phyloP scores from a whole-genome alignment of 2,888 invertebrate genomes.

The Hoplodrina ambigua region DNA sequence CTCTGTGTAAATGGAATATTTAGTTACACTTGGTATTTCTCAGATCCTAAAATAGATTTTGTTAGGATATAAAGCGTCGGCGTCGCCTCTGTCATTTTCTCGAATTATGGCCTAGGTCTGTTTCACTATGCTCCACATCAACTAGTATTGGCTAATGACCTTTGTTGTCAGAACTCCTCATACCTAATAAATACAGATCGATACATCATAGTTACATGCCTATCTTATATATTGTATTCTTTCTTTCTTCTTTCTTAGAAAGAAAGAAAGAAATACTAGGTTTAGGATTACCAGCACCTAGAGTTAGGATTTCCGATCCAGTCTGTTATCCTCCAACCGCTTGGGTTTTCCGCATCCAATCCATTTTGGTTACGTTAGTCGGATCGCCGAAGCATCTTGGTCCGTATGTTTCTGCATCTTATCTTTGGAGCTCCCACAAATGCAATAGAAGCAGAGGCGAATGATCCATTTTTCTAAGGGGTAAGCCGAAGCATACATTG shows the following conservation, averaged over 20 bases:
- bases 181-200: neutral
- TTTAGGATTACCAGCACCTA: too few relatives aligned
- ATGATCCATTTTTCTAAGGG: too few relatives aligned
- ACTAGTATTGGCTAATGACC: neutral
- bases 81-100: neutral
- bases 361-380: neutral
- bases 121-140: neutral
- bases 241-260: too few relatives aligned
- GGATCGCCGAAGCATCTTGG: neutral
- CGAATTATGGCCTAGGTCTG: neutral
- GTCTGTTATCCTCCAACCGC: neutral
- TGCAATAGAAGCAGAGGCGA: too few relatives aligned
- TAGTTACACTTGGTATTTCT: slow-evolving; percentile 9
- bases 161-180: neutral
- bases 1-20: slow-evolving; percentile 10
- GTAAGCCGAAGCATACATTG: too few relatives aligned
- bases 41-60: slow-evolving; percentile 13
- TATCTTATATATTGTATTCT: too few relatives aligned
- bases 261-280: too few relatives aligned
- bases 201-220: too few relatives aligned
- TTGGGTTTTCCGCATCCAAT: neutral
- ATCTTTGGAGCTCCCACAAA: neutral
- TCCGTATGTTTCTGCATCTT: neutral
- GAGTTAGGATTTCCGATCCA: neutral
- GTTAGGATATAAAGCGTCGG: neutral